Evolutionary conservation across 2,888 invertebrate genomes (phyloP).

Genomic region (Drosophila diplacantha): DNA sequence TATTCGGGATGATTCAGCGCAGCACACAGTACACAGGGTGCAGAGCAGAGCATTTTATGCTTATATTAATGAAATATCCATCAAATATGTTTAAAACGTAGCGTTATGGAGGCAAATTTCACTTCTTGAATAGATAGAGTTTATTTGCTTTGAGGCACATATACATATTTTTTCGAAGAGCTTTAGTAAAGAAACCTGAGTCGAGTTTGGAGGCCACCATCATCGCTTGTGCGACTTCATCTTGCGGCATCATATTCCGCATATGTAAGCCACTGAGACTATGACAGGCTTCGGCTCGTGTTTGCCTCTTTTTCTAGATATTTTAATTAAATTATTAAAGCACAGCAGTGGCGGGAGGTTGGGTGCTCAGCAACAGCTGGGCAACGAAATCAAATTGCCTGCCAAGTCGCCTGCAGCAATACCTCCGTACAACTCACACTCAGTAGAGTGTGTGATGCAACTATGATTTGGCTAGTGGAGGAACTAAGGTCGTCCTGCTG

Average conservation of each 20-base stretch:
- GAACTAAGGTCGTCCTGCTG: slow-evolving; percentile 21
- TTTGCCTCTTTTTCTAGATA: slow-evolving; percentile 26
- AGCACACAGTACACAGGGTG: background rate
- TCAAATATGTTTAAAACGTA: background rate
- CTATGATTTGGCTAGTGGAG: slow-evolving; percentile 39
- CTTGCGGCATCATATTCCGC: background rate
- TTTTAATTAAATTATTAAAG: slow-evolving; percentile 66
- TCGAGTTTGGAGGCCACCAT: background rate
- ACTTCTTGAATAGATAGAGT: no score
- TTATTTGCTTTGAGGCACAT: background rate
- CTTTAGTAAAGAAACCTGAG: background rate
- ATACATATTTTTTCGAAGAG: background rate
- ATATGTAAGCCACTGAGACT: slow-evolving; percentile 5
- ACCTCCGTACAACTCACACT: background rate
- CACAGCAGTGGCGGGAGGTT: slow-evolving; percentile 1
- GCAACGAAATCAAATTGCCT: slow-evolving; percentile 59
- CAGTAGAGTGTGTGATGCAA: slow-evolving; percentile 11
- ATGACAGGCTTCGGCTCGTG: slow-evolving; percentile 24
- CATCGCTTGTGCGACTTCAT: background rate
- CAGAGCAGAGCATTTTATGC: background rate
- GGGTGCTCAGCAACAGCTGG: slow-evolving; percentile 37
- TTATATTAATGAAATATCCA: background rate
- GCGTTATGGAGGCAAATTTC: no score
- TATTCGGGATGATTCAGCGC: slow-evolving; percentile 17
- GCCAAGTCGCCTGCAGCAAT: slow-evolving; percentile 26